These are phyloP conservation scores for Acrocephalus arundinaceus DNA, from an alignment of 2,113 vertebrate genomes.

Conservation along the genomic window DNA sequence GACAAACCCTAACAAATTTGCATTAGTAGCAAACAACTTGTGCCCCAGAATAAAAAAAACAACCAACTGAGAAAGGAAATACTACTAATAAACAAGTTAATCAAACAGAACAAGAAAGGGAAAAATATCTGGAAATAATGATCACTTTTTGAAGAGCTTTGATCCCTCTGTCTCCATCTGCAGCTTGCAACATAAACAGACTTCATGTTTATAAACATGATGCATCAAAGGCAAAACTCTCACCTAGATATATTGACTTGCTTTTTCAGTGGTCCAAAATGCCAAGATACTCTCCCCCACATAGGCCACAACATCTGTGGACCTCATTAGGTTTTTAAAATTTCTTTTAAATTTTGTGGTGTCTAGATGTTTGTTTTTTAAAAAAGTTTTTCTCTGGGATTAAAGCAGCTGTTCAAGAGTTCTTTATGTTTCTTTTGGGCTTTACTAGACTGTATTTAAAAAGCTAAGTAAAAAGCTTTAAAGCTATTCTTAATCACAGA, in stretches of 20 bases:
- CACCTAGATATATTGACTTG: not conserved
- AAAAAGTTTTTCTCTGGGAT: not conserved
- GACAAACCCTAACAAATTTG: not conserved
- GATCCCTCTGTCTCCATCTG: constrained; percentile 10
- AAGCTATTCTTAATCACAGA: not conserved
- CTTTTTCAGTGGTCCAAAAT: not conserved
- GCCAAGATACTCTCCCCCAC: not conserved
- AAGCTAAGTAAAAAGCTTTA: not conserved
- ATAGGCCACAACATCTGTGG: not conserved
- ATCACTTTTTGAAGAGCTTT: constrained; percentile 12
- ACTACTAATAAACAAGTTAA: not conserved
- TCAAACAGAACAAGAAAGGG: not conserved
- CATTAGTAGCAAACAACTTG: not conserved
- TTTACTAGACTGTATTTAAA: not conserved
- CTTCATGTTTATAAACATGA: constrained; percentile 9
- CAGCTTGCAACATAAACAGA: not conserved
- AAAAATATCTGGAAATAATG: not conserved
- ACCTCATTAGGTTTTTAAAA: not conserved
- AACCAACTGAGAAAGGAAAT: not conserved
- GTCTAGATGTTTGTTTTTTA: not conserved
- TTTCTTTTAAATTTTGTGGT: not conserved
- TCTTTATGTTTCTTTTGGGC: not conserved
- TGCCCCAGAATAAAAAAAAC: not conserved
- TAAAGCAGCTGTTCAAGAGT: not conserved
- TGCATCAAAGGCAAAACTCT: constrained; percentile 27